Percentiles rank a stretch among this genome's conserved stretches.
These are phyloP conservation scores for Enteromius trimaculatus DNA, from an alignment of 2,797 vertebrate genomes.

Conservation along the genomic window DNA sequence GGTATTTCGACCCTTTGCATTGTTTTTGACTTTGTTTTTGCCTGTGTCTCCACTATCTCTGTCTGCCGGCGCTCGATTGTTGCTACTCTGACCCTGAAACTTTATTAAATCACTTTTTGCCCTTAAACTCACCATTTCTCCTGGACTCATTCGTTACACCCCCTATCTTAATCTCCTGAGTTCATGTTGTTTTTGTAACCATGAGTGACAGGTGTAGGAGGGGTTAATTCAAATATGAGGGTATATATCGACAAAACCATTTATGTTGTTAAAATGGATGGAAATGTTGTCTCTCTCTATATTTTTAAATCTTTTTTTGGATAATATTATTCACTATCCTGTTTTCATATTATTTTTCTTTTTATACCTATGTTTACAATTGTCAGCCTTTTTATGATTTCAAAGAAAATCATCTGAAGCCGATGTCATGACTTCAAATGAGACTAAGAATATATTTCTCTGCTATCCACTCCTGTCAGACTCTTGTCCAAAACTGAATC, in stretches of 20 bases:
- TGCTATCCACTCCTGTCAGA: conserved; percentile 45
- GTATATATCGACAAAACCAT: not conserved
- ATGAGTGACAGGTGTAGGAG: not conserved
- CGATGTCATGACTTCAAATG: conserved; percentile 18
- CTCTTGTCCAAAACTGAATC: conserved; percentile 29
- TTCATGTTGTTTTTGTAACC: not conserved
- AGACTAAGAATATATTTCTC: conserved; percentile 20
- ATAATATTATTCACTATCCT: not conserved
- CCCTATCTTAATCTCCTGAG: not conserved
- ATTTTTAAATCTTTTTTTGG: not conserved
- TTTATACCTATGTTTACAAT: not conserved
- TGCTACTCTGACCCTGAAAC: too few relatives aligned
- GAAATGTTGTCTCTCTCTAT: not conserved
- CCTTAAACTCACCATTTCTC: too few relatives aligned
- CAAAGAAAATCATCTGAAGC: not conserved
- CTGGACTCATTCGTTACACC: too few relatives aligned
- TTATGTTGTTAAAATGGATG: not conserved
- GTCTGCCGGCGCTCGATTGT: too few relatives aligned
- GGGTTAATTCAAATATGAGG: not conserved
- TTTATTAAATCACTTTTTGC: too few relatives aligned
- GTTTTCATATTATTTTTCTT: not conserved
- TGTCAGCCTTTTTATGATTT: not conserved
- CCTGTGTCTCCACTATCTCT: accelerated
- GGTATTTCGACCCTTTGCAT: too few relatives aligned
- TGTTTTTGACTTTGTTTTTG: accelerated